Evolutionary conservation across 2,888 invertebrate species (phyloP).

Genomic region (Drosophila formosana): DNA sequence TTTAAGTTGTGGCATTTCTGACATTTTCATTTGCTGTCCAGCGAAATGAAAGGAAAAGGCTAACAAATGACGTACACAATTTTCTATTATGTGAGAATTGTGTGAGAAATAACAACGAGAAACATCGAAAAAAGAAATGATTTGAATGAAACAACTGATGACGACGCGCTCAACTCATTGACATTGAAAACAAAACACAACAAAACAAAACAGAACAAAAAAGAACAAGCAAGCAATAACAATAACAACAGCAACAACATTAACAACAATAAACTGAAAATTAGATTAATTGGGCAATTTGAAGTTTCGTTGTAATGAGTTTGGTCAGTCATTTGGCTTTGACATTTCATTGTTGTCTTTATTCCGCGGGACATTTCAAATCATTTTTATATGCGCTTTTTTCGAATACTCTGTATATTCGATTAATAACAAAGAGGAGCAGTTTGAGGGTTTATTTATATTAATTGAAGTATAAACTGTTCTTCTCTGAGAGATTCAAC

Average conservation of each 20-base stretch:
- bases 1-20: slow-evolving; percentile 16
- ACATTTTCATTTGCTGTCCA: slow-evolving; percentile 31
- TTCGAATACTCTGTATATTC: slow-evolving; percentile 1
- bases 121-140: slow-evolving; percentile 43
- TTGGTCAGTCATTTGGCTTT: slow-evolving; percentile 77
- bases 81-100: slow-evolving; percentile 75
- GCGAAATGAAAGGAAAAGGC: slow-evolving; percentile 29
- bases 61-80: slow-evolving; percentile 69
- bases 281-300: slow-evolving; percentile 83
- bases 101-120: slow-evolving; percentile 52
- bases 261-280: slow-evolving; percentile 56
- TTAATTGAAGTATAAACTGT: not conserved
- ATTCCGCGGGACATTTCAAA: slow-evolving; percentile 56
- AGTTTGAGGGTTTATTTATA: not conserved
- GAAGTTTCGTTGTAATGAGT: slow-evolving; percentile 81
- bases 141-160: slow-evolving; percentile 56
- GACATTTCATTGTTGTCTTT: slow-evolving; percentile 74
- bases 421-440: not conserved
- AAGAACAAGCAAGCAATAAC: slow-evolving; percentile 22
- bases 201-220: slow-evolving; percentile 24
- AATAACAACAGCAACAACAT: slow-evolving; percentile 36
- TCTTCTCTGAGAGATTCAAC: not conserved
- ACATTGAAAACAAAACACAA: slow-evolving; percentile 61
- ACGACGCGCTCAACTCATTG: slow-evolving; percentile 70
- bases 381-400: slow-evolving; percentile 38